These are phyloP conservation scores for Dinocampus coccinellae DNA, from an alignment of 2,888 invertebrate species.

Conservation along the genomic window DNA sequence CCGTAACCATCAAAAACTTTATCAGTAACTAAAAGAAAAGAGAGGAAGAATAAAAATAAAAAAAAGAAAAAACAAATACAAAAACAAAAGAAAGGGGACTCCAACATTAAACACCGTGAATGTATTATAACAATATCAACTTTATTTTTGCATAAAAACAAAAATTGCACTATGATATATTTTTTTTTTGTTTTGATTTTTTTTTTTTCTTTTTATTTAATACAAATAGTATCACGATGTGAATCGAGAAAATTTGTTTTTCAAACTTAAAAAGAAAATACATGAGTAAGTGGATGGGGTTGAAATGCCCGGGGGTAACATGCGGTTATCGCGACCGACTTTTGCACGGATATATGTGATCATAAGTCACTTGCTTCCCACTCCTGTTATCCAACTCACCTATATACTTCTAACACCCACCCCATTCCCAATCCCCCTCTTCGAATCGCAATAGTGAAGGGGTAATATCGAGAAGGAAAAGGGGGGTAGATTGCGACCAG, in stretches of 20 bases:
- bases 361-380: constrained; percentile 36
- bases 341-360: constrained; percentile 25
- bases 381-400: no score
- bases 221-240: no score
- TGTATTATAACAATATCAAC: not conserved
- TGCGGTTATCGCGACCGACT: constrained; percentile 31
- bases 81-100: no score
- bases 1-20: not conserved
- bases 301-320: not conserved
- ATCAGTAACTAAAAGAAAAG: not conserved
- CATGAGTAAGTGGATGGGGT: not conserved
- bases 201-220: no score
- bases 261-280: constrained; percentile 6
- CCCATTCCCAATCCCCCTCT: no score
- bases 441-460: no score
- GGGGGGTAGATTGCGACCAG: not conserved
- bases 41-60: no score
- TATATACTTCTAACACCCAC: no score
- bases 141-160: not conserved
- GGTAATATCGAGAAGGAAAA: constrained; percentile 30
- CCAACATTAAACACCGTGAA: not conserved
- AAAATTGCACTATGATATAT: constrained; percentile 8
- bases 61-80: no score
- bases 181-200: no score
- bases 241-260: constrained; percentile 10